A percentile compares a stretch with the other conserved stretches of the same genome.
These are phyloP conservation scores for Drosophila neotestacea DNA, from an alignment of 2,888 invertebrate genomes.

Conservation along the genomic window DNA sequence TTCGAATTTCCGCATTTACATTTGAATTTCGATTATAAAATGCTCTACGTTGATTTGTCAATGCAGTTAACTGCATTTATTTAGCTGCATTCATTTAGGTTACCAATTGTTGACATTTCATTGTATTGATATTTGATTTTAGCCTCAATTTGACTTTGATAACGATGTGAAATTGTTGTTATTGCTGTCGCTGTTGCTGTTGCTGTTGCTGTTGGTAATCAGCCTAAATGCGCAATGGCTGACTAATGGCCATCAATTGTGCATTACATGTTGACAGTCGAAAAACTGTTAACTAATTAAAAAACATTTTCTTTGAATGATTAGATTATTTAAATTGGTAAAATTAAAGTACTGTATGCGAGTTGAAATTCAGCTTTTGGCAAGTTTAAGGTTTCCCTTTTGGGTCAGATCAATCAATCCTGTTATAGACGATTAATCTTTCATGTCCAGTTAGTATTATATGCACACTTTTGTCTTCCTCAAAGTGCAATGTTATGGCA, in stretches of 20 bases:
- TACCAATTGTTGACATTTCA: conserved; percentile 14
- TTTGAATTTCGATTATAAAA: conserved; percentile 8
- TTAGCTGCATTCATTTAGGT: conserved; percentile 21
- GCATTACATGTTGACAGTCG: conserved; percentile 1
- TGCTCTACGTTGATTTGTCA: conserved; percentile 9
- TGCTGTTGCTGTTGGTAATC: conserved; percentile 9
- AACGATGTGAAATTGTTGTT: conserved; percentile 8
- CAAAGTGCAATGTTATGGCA: neutral
- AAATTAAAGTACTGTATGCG: neutral
- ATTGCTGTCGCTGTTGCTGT: neutral
- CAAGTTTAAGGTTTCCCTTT: neutral
- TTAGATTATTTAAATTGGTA: neutral
- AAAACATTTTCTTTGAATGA: neutral
- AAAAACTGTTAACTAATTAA: neutral
- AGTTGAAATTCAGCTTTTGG: neutral
- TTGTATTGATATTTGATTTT: conserved; percentile 9
- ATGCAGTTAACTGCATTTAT: conserved; percentile 6
- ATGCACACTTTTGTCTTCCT: neutral
- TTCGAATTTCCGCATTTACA: neutral
- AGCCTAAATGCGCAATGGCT: conserved; percentile 5
- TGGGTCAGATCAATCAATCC: neutral
- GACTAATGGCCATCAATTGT: neutral
- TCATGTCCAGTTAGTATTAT: neutral
- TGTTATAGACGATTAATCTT: conserved; percentile 4
- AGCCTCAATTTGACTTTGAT: conserved; percentile 10